Conservation (phyloP, 2,888 invertebrate genomes). For the Smittia aterrima region DNA sequence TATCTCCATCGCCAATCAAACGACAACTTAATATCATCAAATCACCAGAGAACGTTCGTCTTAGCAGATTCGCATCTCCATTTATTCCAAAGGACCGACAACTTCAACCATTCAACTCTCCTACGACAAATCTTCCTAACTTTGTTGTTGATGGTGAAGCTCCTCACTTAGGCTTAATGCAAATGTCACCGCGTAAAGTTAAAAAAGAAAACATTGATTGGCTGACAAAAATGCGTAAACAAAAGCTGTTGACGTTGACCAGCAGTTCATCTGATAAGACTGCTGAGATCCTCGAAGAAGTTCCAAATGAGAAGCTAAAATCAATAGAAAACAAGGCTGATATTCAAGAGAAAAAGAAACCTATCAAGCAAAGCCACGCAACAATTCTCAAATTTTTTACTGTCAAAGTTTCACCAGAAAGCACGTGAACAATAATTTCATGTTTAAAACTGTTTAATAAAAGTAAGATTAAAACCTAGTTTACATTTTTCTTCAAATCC, state of each 20-base stretch:
- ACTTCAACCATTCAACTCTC: constrained; percentile 52
- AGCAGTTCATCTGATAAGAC: not conserved
- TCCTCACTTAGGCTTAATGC: constrained; percentile 65
- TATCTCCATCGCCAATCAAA: constrained; percentile 28
- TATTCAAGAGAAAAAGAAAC: constrained; percentile 6
- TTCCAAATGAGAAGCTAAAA: constrained; percentile 19
- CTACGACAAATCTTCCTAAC: constrained; percentile 72
- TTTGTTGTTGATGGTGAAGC: constrained; percentile 74
- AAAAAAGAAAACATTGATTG: constrained; percentile 65
- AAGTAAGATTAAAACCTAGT: too few relatives aligned
- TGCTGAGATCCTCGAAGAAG: not conserved
- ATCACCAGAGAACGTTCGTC: constrained; percentile 4
- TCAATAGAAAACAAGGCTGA: constrained; percentile 39
- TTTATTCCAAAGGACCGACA: not conserved
- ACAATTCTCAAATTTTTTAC: constrained; percentile 52
- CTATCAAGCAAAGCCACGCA: constrained; percentile 49
- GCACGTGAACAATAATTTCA: not conserved
- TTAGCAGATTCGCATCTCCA: constrained; percentile 8
- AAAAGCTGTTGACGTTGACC: constrained; percentile 52
- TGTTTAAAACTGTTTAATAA: not conserved
- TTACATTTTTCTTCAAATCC: too few relatives aligned
- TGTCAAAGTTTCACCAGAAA: constrained; percentile 15
- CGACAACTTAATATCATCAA: constrained; percentile 16
- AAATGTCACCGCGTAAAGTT: constrained; percentile 67
- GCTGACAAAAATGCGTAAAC: constrained; percentile 65